Base-by-base conservation (phyloP, 2,888 invertebrate species). In the Cheilosia impressa region DNA sequence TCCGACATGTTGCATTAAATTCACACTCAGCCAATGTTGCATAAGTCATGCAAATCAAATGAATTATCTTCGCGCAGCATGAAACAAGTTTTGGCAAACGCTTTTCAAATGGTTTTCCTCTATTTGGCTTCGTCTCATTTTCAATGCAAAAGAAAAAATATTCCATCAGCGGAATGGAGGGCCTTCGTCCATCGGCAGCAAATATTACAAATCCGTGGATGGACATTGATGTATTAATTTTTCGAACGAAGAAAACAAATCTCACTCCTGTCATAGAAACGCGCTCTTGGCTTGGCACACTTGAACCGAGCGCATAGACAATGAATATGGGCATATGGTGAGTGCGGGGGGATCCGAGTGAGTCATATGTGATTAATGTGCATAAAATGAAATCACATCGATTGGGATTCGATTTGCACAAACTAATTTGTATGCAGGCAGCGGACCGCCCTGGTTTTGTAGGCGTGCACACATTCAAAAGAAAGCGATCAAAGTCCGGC, bases 11-110 rank as follows among this genome's bases (percentile, higher is more conserved):
- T 41, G 60, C 60, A 60, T 60, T 60, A 41, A 41, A 41, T 60
- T 58, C 58, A 60, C 60, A 60, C 60, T 60, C 15, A 41, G 38
- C 24, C 13, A 45, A 43, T 43, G 24, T 60, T 60, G 60, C 60
- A 43, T 60, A 60, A 60, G 60, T 19, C 60, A 60, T 60, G 60
- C 60, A 60, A 60, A 60, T 60, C 24, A 60, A 43, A 60, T 60
- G 43, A 60, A 60, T 45, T 60, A 60, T 60, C 60, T 60, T 43
- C 41, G 34, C 60, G 38, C 47, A 47, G 43, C 60, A 43, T 38
- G 60, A 24, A 60, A 43, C 60, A 45, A 45, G 60, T 60, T 43
- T 60, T 60, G 60, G 60, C 60, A 60, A 43, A 41, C 60, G 60
- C 27, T 60, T 60, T 60, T 10, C 24, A 60, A 13, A 10, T 34